Conservation (phyloP, 2,113 vertebrate species). For the Podocnemis expansa region DNA sequence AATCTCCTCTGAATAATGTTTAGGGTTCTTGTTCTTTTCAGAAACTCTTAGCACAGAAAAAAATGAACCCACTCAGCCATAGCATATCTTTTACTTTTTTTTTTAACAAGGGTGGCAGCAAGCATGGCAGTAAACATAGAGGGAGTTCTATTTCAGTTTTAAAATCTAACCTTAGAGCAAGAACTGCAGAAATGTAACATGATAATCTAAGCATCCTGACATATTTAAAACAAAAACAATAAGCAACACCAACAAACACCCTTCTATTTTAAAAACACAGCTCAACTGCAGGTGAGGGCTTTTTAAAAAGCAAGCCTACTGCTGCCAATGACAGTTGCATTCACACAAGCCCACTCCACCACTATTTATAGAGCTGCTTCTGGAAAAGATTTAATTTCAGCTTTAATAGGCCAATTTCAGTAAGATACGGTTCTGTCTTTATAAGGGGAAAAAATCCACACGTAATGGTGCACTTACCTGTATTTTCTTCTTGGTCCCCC, state of each 20-base stretch:
- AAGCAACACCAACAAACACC: not conserved
- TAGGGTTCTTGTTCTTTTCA: not conserved
- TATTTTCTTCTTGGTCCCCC: not conserved
- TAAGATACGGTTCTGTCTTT: not conserved
- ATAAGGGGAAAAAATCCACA: not conserved
- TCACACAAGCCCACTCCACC: constrained; percentile 2
- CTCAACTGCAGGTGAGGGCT: not conserved
- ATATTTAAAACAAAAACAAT: not conserved
- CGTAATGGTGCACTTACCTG: rapidly evolving
- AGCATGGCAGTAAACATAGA: not conserved
- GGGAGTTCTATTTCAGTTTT: not conserved
- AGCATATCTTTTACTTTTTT: not conserved
- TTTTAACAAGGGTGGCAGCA: not conserved
- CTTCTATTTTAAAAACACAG: not conserved
- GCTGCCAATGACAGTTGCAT: not conserved
- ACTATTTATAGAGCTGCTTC: not conserved
- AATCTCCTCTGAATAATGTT: not conserved
- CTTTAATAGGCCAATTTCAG: not conserved
- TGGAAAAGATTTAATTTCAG: not conserved
- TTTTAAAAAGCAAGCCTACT: not conserved
- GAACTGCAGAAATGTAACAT: not conserved
- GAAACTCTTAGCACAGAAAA: not conserved
- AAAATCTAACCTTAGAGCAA: constrained; percentile 18
- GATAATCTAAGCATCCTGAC: not conserved
- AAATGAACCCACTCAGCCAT: not conserved